Percentiles rank a stretch among this genome's conserved stretches.
Evolutionary conservation across 2,113 vertebrate genomes (phyloP).

Genomic region (Perccottus glenii): DNA sequence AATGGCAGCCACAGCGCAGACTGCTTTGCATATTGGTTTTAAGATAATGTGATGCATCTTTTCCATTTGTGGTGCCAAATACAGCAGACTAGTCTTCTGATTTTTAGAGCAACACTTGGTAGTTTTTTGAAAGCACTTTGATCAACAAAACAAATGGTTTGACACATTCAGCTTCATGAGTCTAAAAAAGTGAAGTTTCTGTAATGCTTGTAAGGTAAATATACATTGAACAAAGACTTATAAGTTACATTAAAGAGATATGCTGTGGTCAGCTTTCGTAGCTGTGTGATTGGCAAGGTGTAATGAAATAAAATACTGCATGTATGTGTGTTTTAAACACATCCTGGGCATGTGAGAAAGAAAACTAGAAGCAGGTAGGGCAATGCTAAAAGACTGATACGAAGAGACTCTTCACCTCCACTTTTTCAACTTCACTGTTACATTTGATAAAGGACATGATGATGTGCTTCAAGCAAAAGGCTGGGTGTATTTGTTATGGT

Average conservation of each 20-base stretch:
- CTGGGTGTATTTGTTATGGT: not conserved
- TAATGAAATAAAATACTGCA: not conserved
- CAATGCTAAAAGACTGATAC: not conserved
- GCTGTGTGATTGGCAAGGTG: slow-evolving; percentile 1
- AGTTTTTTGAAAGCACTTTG: not conserved
- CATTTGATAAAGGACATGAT: not conserved
- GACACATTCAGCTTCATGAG: slow-evolving; percentile 15
- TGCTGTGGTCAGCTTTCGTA: slow-evolving; percentile 4
- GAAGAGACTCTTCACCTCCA: slow-evolving; percentile 6
- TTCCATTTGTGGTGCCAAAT: slow-evolving; percentile 33
- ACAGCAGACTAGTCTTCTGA: slow-evolving; percentile 2
- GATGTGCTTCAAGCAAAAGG: not conserved
- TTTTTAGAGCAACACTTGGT: slow-evolving; percentile 6
- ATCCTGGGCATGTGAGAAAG: slow-evolving; percentile 9
- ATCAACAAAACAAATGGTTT: not conserved
- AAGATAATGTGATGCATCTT: slow-evolving; percentile 22
- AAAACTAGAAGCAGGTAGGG: not conserved
- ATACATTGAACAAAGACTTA: not conserved
- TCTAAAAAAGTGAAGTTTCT: slow-evolving; percentile 17
- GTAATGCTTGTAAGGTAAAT: slow-evolving; percentile 1
- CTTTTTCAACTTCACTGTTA: not conserved
- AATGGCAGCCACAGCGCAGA: slow-evolving; percentile 20
- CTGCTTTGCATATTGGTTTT: slow-evolving; percentile 40
- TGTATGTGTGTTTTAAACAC: slow-evolving; percentile 7
- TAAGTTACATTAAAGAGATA: not conserved